Evolutionary conservation across 2,888 invertebrate species (phyloP).

Genomic region (Caenorhabditis doughertyi): DNA sequence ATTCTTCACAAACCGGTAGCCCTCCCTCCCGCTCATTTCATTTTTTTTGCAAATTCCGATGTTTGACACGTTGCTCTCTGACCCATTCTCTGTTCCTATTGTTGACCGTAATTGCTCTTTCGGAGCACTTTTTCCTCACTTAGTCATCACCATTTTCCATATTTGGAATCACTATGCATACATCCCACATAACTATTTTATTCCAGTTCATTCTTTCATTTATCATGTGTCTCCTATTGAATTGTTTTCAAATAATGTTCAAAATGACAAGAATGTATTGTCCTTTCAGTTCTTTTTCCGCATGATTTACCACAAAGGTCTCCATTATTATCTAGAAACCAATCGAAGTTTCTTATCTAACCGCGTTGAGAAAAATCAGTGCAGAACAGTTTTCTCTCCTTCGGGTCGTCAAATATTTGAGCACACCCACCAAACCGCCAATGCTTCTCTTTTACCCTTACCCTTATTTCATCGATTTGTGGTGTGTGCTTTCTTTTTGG

Average conservation of each 20-base stretch:
- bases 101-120: constrained; percentile 41
- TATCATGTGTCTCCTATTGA: neutral
- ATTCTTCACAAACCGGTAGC: constrained; percentile 12
- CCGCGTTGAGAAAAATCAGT: constrained; percentile 32
- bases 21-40: neutral
- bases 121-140: constrained; percentile 11
- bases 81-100: neutral
- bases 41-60: constrained; percentile 2
- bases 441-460: constrained; percentile 9
- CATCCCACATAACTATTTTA: neutral
- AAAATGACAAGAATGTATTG: constrained; percentile 36
- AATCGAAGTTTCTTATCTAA: constrained; percentile 22
- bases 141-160: constrained; percentile 26
- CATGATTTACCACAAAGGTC: constrained; percentile 41
- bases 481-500: constrained; percentile 8
- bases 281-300: constrained; percentile 38
- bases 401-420: constrained; percentile 57
- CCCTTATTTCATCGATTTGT: constrained; percentile 28
- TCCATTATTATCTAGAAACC: constrained; percentile 18
- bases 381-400: constrained; percentile 32
- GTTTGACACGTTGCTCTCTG: constrained; percentile 23
- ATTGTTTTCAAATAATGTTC: constrained; percentile 5
- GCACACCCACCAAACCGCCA: constrained; percentile 40
- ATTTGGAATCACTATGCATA: constrained; percentile 12
- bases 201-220: constrained; percentile 3